Base-by-base conservation (phyloP, 2,113 vertebrate species). In the Gobiocypris rarus region DNA sequence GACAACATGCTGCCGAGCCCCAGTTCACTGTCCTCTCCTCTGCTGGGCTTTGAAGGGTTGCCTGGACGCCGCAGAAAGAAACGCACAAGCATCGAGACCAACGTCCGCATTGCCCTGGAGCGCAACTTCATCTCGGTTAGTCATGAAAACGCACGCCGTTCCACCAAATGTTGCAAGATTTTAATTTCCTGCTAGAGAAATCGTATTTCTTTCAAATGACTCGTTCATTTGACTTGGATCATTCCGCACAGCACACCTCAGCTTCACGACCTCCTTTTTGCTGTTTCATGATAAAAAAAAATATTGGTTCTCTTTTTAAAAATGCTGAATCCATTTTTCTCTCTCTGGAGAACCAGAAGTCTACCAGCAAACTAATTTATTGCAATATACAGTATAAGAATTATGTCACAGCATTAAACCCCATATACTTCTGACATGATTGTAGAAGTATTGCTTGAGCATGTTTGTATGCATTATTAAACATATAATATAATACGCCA, bases 51-150 rank as follows among this genome's bases (percentile, higher is more conserved):
- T 4, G 97, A 97, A 67, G 96, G 96, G 65, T 91, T 97, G 71
- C 94, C 96, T 0, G 96, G 96, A 78, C 95, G 96, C 56, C 95
- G 96, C 90, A 93, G 97, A 82, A 98, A 98, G 94, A 97, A 97
- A 92, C 95, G 97, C 90, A 97, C 96, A 90, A 97, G 96, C 95
- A 97, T 97, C 8, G 96, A 97, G 94, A 97, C 96, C 87, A 97
- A 97, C 1, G 96, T 97, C 90, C 96, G 97, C 82, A 94, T 96
- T 83, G 92, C 91, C 86, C 94, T 97, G 85, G 97, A 97, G 92
- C 96, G 96, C 91, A 96, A 96, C 93, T 97, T 97, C 90, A 91
- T 93, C 91, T 91, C 92, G 94, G 96, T 97, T 83, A 89, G 74
- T 81, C n/a, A 22, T 28, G 5, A 28, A 80, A 43, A 83, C 69